Evolutionary conservation across 2,888 invertebrate species (phyloP), one percentile per base, ranked within the genome.

Genomic region (Sussaba pulchella): DNA sequence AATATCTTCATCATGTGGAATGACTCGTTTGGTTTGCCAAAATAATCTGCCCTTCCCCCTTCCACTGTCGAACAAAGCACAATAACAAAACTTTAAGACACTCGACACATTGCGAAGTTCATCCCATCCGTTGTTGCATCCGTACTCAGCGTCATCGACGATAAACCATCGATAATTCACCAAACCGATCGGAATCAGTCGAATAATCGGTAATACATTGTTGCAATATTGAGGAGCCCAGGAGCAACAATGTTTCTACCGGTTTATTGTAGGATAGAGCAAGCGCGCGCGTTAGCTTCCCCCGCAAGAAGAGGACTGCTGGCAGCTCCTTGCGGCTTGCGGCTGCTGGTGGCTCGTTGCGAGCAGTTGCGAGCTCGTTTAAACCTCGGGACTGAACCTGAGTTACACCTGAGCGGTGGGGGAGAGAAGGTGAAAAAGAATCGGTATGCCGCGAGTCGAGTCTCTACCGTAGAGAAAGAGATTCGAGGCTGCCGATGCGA

Each of bases 231-330:
- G 12, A 2, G 1, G 52, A 52, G n/a, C n/a, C n/a, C n/a, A n/a
- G n/a, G n/a, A n/a, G n/a, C n/a, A n/a, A n/a, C n/a, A 9, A 19
- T 61, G 3, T 36, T 10, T 4, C 19, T 19, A 3, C 10, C 14
- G 26, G 19, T 45, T 72, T 69, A 73, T 54, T 61, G 2, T 26
- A 12, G 26, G 52, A 61, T 47, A 71, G 78, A 78, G 26, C 39
- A 47, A 47, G 66, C 64, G 69, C 64, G 71, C 61, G 63, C 76
- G 70, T 50, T 31, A 41, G 57, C 70, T 77, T 63, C 67, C 78
- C 64, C 66, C 50, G 71, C 80, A 78, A 77, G 82, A 80, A 74
- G 77, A 80, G 63, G 82, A 80, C 82, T 82, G 63, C 73, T 50
- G 47, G 71, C 50, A 67, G 66, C 57, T 78, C 73, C 66, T 72